Conservation (phyloP, 2,888 invertebrate species). For the Taphrorychus bicolor region DNA sequence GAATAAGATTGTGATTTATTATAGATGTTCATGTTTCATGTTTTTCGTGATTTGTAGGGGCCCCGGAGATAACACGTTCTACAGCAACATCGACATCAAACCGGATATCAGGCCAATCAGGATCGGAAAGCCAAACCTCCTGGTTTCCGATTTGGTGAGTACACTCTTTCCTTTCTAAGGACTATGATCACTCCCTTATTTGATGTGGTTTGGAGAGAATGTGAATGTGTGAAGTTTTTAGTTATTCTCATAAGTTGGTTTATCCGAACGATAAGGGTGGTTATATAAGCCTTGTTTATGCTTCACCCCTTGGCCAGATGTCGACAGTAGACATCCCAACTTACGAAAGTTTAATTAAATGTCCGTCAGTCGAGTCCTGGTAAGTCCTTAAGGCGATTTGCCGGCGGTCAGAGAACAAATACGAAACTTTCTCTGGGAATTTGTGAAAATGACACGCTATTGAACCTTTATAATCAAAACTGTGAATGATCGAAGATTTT, state of each 20-base stretch:
- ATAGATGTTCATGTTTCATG: background rate
- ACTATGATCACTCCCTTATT: background rate
- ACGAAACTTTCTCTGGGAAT: slow-evolving; percentile 17
- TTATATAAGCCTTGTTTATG: background rate
- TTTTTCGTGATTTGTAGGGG: slow-evolving; percentile 66
- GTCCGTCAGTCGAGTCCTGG: slow-evolving; percentile 11
- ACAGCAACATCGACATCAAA: slow-evolving; percentile 99
- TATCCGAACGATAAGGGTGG: background rate
- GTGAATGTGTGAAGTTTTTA: too few species aligned
- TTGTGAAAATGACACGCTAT: too few species aligned
- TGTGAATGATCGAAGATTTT: too few species aligned
- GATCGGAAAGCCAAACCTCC: slow-evolving; percentile 94
- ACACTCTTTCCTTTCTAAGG: slow-evolving; percentile 4
- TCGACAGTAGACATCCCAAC: background rate
- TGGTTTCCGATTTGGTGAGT: slow-evolving; percentile 99
- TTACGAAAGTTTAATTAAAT: slow-evolving; percentile 20
- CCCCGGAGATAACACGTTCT: slow-evolving; percentile 97
- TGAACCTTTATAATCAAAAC: too few species aligned
- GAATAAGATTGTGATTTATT: background rate
- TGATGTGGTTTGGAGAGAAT: background rate
- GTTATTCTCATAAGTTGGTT: too few species aligned
- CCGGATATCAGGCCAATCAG: slow-evolving; percentile 93
- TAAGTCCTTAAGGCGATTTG: slow-evolving; percentile 27
- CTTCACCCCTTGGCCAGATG: background rate
- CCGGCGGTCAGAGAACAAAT: slow-evolving; percentile 14